Conservation (phyloP, 2,797 vertebrate species). For the Rachycentron canadum region DNA sequence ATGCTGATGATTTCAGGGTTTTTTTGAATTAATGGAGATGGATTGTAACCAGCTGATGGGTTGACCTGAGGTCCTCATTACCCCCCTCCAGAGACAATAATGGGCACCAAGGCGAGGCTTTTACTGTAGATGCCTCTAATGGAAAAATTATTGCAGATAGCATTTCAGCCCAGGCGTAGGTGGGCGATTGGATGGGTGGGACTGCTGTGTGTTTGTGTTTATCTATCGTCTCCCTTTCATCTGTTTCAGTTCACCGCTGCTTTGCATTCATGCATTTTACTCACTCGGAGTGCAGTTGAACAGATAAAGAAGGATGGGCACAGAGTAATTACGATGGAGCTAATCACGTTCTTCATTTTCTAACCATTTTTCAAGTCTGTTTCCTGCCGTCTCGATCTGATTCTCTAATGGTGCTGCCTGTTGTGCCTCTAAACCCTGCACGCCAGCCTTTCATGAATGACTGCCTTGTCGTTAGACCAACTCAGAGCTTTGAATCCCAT, state of each 20-base stretch:
- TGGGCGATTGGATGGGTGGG: slow-evolving; percentile 32
- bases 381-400: slow-evolving; percentile 33
- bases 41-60: slow-evolving; percentile 17
- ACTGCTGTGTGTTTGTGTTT: background rate
- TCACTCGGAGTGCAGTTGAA: slow-evolving; percentile 6
- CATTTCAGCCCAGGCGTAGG: slow-evolving; percentile 10
- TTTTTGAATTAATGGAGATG: slow-evolving; percentile 1
- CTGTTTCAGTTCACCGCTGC: background rate
- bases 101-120: background rate
- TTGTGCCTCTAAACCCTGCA: background rate
- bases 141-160: slow-evolving; percentile 19
- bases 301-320: slow-evolving; percentile 14
- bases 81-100: background rate
- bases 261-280: background rate
- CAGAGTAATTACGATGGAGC: slow-evolving; percentile 5
- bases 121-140: slow-evolving; percentile 18
- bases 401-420: slow-evolving; percentile 10
- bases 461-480: background rate
- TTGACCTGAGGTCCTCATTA: background rate
- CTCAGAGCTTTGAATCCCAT: background rate
- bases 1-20: slow-evolving; percentile 1
- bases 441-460: background rate
- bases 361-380: slow-evolving; percentile 30
- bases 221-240: background rate
- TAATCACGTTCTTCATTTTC: slow-evolving; percentile 33